Conservation (phyloP, 2,888 invertebrate genomes). For the Hybos culiciformis region DNA sequence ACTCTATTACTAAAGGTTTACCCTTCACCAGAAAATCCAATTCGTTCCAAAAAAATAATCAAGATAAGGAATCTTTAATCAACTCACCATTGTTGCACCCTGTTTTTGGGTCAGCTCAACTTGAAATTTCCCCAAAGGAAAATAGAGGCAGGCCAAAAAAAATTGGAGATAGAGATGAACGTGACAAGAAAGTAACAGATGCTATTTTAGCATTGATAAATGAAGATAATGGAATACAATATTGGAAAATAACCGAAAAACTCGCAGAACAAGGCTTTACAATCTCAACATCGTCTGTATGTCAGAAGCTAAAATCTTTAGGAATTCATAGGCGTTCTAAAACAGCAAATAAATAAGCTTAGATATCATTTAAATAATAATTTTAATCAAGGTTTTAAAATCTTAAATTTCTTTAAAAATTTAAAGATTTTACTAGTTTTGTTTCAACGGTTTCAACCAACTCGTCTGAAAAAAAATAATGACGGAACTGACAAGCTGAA, state of each 20-base stretch:
- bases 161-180: conserved; percentile 29
- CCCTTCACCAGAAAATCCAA: conserved; percentile 15
- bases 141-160: conserved; percentile 29
- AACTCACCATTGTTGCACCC: too few relatives aligned
- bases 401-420: too few relatives aligned
- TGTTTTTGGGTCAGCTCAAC: too few relatives aligned
- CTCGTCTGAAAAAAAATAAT: too few relatives aligned
- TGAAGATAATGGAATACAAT: conserved; percentile 33
- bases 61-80: not conserved
- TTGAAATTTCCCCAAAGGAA: too few relatives aligned
- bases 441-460: too few relatives aligned
- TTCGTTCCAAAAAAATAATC: conserved; percentile 12
- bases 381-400: too few relatives aligned
- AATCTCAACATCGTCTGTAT: conserved; percentile 34
- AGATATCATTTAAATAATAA: too few relatives aligned
- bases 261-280: conserved; percentile 32
- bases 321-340: conserved; percentile 34
- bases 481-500: too few relatives aligned
- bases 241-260: conserved; percentile 34
- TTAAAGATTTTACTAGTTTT: too few relatives aligned
- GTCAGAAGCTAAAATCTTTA: conserved; percentile 34
- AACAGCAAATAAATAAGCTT: too few relatives aligned
- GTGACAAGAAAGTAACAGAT: conserved; percentile 31
- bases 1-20: conserved; percentile 33
- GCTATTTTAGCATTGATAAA: conserved; percentile 33